Evolutionary conservation across 2,113 vertebrate genomes (phyloP).

Genomic region (Tachysurus vachellii): DNA sequence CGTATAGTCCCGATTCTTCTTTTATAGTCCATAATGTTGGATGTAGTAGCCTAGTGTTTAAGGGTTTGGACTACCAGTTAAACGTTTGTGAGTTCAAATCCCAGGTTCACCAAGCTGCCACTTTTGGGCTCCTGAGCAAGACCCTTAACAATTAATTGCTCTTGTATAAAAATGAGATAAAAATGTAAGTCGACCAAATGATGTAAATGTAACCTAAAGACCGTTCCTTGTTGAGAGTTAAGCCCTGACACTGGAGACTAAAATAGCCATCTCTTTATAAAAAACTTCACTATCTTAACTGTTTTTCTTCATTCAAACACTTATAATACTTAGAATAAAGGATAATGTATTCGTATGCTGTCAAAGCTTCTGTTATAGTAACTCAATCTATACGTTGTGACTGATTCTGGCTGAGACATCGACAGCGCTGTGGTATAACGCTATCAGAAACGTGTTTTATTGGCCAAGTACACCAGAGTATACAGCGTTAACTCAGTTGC

Average conservation of each 20-base stretch:
- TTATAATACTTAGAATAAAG: no score
- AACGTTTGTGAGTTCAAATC: no score
- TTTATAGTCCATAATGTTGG: no score
- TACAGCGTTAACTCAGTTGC: background rate
- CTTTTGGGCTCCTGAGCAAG: no score
- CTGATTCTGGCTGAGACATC: background rate
- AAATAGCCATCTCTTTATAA: background rate
- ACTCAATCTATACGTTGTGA: background rate
- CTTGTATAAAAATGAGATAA: no score
- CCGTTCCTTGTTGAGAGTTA: background rate
- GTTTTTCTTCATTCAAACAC: background rate
- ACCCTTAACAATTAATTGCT: no score
- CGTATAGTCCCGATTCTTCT: background rate
- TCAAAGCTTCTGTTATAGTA: background rate
- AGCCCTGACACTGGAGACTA: background rate
- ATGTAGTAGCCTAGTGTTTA: no score
- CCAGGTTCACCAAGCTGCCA: no score
- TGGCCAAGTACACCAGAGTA: background rate
- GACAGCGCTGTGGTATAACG: background rate
- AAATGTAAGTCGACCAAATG: no score
- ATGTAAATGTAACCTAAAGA: background rate
- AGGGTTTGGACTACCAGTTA: no score
- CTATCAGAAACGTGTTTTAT: background rate
- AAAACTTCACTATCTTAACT: background rate
- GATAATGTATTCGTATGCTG: background rate